Conservation (phyloP, 1,140 invertebrate genomes). For the Lysiphlebus fabarum region DNA sequence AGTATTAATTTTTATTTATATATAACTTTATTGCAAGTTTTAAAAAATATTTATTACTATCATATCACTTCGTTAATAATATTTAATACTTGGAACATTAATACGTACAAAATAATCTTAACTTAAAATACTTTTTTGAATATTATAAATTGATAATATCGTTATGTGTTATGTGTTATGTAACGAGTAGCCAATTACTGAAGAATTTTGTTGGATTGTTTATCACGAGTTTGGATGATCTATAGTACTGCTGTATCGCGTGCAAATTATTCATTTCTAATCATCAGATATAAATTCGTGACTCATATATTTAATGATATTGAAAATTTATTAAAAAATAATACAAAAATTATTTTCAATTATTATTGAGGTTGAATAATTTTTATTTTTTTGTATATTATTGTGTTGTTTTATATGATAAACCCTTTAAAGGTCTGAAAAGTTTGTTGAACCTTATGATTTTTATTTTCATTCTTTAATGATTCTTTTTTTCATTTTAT, state of each 20-base stretch:
- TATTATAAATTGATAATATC: slow-evolving; percentile 26
- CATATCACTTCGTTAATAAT: slow-evolving; percentile 22
- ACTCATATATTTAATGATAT: background rate
- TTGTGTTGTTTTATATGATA: too few relatives aligned
- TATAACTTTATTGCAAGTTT: background rate
- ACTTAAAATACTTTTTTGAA: background rate
- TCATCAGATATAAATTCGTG: background rate
- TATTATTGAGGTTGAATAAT: too few relatives aligned
- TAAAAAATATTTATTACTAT: slow-evolving; percentile 17
- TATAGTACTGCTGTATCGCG: background rate
- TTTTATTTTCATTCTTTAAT: too few relatives aligned
- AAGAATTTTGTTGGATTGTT: slow-evolving; percentile 19
- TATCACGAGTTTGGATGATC: slow-evolving; percentile 6
- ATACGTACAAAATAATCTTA: slow-evolving; percentile 13
- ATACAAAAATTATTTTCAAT: too few relatives aligned
- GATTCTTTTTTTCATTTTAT: too few relatives aligned
- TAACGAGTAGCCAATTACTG: slow-evolving; percentile 25
- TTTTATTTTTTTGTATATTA: too few relatives aligned
- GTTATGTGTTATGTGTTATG: slow-evolving; percentile 22
- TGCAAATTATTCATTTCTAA: background rate
- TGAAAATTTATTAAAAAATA: too few relatives aligned
- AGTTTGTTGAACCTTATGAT: too few relatives aligned
- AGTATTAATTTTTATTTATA: slow-evolving; percentile 10
- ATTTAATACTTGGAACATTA: slow-evolving; percentile 20
- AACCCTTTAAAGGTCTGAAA: too few relatives aligned